Evolutionary conservation across 2,888 invertebrate genomes (phyloP), one percentile per base, ranked within the genome.

Genomic region (Brenthis ino): DNA sequence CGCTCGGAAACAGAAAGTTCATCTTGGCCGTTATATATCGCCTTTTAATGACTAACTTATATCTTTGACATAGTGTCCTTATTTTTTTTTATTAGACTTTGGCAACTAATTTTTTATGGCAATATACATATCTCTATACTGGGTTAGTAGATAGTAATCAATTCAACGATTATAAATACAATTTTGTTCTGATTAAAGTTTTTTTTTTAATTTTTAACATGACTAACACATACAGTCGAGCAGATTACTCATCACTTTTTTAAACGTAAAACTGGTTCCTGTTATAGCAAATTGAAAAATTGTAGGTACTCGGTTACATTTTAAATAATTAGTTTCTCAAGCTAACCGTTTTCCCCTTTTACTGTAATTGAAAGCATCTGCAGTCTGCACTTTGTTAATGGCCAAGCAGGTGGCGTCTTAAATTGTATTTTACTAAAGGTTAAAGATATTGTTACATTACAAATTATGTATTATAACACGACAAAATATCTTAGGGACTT

Each of bases 31-130:
- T 74, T 74, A 72, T 67, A 72, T 60, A 67, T 72, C 64, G 65
- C 63, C 37, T 67, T 63, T 68, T 69, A 69, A 71, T 57, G 57
- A 50, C 64, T 20, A 66, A 48, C 47, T 58, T 60, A 68, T 70
- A 58, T 69, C 63, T 71, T 65, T 72, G 65, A 72, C 72, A 72
- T 65, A 69, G 70, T 70, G 63, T 72, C 72, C 72, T 68, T 58
- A 13, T 66, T 70, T 70, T 71, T 71, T 20, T 70, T 64, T 50
- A 55, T 8, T 14, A 50, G 61, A 61, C 63, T 50, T 37, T 67
- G 55, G 57, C 57, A 64, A 53, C 57, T 65, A 55, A 55, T 72
- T 67, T 61, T 51, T 58, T 60, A 33, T 16, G 12, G 33, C 60
- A 60, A 60, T 50, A 12, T 50, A 58, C 58, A 28, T 28, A 58